These are phyloP conservation scores for Gouania willdenowi DNA, from an alignment of 2,797 vertebrate species.

Conservation along the genomic window DNA sequence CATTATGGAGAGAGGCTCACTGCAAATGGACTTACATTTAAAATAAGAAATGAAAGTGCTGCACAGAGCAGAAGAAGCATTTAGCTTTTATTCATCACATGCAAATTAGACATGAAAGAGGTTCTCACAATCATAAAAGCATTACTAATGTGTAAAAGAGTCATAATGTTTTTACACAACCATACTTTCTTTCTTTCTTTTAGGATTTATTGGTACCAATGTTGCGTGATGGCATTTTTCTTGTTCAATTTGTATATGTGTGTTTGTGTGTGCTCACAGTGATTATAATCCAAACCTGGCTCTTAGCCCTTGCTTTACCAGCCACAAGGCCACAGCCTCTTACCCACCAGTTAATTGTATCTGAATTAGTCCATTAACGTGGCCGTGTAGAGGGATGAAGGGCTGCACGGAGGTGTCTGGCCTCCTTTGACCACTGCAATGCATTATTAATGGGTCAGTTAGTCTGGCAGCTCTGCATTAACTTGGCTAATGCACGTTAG, in stretches of 20 bases:
- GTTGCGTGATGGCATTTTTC: slow-evolving; percentile 15
- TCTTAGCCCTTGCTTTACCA: slow-evolving; percentile 60
- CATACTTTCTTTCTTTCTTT: not conserved
- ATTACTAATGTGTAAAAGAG: not conserved
- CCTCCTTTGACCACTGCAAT: slow-evolving; percentile 73
- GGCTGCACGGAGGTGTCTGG: slow-evolving; percentile 68
- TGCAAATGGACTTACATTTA: slow-evolving; percentile 23
- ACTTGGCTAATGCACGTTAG: slow-evolving; percentile 77
- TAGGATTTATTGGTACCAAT: slow-evolving; percentile 6
- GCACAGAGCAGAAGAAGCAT: slow-evolving; percentile 4
- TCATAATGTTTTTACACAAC: not conserved
- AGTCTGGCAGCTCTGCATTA: slow-evolving; percentile 73
- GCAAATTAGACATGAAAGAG: slow-evolving; percentile 11
- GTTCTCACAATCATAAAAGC: not conserved
- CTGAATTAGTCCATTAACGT: slow-evolving; percentile 78
- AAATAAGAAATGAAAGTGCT: slow-evolving; percentile 18
- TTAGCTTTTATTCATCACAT: slow-evolving; percentile 10
- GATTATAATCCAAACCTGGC: slow-evolving; percentile 57
- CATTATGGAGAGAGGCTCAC: slow-evolving; percentile 39
- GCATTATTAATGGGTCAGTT: slow-evolving; percentile 80
- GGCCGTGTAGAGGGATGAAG: slow-evolving; percentile 68
- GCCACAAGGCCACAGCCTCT: slow-evolving; percentile 69
- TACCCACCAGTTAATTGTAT: slow-evolving; percentile 75
- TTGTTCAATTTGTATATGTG: slow-evolving; percentile 28
- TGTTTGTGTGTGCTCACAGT: slow-evolving; percentile 25